Evolutionary conservation across 2,888 invertebrate genomes (phyloP).

Genomic region (Metacarcinus magister): DNA sequence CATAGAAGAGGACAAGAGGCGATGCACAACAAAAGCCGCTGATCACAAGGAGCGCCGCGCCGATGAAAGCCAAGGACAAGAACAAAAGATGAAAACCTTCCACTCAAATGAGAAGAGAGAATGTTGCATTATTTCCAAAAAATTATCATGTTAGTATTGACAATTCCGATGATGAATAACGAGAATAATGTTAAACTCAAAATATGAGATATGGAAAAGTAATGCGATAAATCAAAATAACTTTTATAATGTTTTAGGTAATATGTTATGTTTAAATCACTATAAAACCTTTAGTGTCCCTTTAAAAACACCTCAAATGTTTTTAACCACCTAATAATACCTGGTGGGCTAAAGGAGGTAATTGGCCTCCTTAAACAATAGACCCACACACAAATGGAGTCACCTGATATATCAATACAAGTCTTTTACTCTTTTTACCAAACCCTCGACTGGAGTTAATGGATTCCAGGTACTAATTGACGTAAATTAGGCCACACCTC

Average conservation of each 20-base stretch:
- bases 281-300: neutral
- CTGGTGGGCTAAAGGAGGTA: neutral
- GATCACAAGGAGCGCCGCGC: neutral
- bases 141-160: neutral
- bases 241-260: neutral
- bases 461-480: neutral
- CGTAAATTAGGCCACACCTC: neutral
- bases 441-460: slow-evolving; percentile 31
- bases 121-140: neutral
- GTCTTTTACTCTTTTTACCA: neutral
- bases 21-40: neutral
- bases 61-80: neutral
- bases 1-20: slow-evolving; percentile 23
- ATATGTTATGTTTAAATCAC: neutral
- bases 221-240: neutral
- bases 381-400: neutral
- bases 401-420: neutral
- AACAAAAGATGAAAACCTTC: neutral
- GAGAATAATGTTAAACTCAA: neutral
- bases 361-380: neutral
- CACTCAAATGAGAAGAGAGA: neutral
- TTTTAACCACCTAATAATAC: neutral
- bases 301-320: neutral
- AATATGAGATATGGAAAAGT: neutral
- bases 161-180: neutral